Evolutionary conservation across 2,888 invertebrate species (phyloP), one percentile per base, ranked within the genome.

Genomic region (Nymphalis polychloros): DNA sequence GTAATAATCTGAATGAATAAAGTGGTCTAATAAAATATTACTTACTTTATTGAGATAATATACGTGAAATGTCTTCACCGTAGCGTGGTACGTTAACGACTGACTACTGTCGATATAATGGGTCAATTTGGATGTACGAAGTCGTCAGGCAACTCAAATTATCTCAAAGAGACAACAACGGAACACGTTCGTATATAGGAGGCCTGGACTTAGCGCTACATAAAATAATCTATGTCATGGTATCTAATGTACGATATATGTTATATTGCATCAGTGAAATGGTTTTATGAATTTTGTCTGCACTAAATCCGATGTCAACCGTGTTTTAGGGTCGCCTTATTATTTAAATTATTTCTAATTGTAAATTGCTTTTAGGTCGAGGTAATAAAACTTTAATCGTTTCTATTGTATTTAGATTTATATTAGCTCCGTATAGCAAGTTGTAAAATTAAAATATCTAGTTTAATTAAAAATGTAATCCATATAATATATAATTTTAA

Each of bases 31-130:
- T 57, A 61, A 60, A 47, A 63, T 59, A 20, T 19, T 66, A 72
- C 71, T 72, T 64, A 72, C 71, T 57, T 60, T 50, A 19, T 47
- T 17, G 13, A 62, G 35, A 61, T 46, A 10, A 41, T 20, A n/a
- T 23, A 49, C 46, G 59, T 31, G 48, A 46, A 48, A 48, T 48
- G 63, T 71, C 61, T 57, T 60, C 20, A 60, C n/a, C 47, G 60
- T 60, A 19, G 27, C 64, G 69, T 64, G 62, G 71, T 64, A 13
- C 62, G 61, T 59, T 46, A 49, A 59, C 71, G 69, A 69, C 69
- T 69, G 64, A 41, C 59, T 55, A 55, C 66, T n/a, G 61, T 8
- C 63, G 59, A 31, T 46, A 27, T 61, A 47, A 61, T 61, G 41
- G 59, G 69, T 67, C 69, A 62, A 31, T 62, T 49, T 41, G 60